These are phyloP conservation scores for Timema cristinae DNA, from an alignment of 2,888 invertebrate genomes.

Conservation along the genomic window DNA sequence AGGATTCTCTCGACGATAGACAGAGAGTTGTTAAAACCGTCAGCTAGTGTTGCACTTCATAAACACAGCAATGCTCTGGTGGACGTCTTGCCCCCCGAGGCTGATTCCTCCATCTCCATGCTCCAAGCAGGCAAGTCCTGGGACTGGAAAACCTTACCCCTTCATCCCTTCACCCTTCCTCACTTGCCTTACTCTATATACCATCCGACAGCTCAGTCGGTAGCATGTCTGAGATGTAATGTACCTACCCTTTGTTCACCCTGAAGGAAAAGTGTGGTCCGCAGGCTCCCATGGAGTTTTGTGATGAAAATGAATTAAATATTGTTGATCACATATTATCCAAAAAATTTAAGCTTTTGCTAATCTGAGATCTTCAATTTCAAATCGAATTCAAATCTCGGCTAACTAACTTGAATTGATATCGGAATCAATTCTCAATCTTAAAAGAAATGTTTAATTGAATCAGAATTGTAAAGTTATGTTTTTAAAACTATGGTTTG, in stretches of 20 bases:
- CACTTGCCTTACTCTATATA: no score
- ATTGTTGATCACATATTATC: no score
- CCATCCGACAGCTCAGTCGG: not conserved
- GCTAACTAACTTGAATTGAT: not conserved
- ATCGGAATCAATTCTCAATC: not conserved
- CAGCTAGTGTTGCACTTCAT: constrained; percentile 96
- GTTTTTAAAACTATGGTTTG: no score
- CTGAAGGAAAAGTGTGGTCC: no score
- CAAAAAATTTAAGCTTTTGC: no score
- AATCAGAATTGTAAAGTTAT: no score
- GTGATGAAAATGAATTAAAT: no score
- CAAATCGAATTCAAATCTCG: not conserved
- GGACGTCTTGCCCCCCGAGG: constrained; percentile 97
- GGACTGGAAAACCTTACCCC: no score
- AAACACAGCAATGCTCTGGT: constrained; percentile 99
- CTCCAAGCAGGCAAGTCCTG: constrained; percentile 70
- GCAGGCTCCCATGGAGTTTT: no score
- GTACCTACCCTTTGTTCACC: no score
- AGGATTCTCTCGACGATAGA: constrained; percentile 97
- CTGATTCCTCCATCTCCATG: constrained; percentile 99
- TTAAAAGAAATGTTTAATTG: no score
- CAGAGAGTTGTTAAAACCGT: constrained; percentile 93
- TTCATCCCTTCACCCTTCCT: not conserved
- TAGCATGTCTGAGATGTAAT: not conserved
- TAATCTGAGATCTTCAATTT: no score